Base-by-base conservation (phyloP, 2,888 invertebrate genomes). In the Achlya flavicornis region DNA sequence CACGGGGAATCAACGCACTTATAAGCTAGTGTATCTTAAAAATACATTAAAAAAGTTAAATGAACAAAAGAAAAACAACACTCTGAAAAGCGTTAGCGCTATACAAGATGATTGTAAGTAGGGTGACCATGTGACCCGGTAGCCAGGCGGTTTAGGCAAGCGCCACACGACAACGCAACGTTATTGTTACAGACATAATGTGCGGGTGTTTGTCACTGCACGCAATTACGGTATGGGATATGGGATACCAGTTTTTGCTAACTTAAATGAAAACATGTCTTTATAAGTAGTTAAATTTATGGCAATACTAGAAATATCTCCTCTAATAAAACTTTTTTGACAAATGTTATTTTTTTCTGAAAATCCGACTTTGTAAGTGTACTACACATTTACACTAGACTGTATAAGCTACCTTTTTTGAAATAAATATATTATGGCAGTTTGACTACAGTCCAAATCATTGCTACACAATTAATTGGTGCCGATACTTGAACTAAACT, bases 21-120 rank as follows among this genome's bases (percentile, higher is more conserved):
- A 70, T 72, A 66, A 46, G n/a, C 46, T 73, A 74, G 78, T n/a
- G 77, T 70, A 48, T 41, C n/a, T 41, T 41, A 59, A 14, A 48
- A 66, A 67, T 46, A 63, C 63, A 7, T 61, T 63, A 53, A 53
- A 53, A 19, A 16, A 5, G 48, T 53, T 53, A 53, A 53, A 53
- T 16, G 19, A 16, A 53, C 48, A 53, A 64, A 63, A 61, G n/a
- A 33, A 35, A 61, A 63, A 63, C 48, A 61, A 57, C 62, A 65
- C 59, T 63, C 46, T 1, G 8, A 60, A 16, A 68, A 71, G 67
- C 67, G 64, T 72, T 71, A 72, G 61, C 61, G 63, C 61, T 57
- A 67, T 41, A 59, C 48, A 60, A 43, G 19, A n/a, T 33, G 35
- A 62, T 65, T 68, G 67, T 62, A 63, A 72, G 48, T 53, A 53